Conservation (phyloP, 2,888 invertebrate genomes). For the Sialis lutaria region DNA sequence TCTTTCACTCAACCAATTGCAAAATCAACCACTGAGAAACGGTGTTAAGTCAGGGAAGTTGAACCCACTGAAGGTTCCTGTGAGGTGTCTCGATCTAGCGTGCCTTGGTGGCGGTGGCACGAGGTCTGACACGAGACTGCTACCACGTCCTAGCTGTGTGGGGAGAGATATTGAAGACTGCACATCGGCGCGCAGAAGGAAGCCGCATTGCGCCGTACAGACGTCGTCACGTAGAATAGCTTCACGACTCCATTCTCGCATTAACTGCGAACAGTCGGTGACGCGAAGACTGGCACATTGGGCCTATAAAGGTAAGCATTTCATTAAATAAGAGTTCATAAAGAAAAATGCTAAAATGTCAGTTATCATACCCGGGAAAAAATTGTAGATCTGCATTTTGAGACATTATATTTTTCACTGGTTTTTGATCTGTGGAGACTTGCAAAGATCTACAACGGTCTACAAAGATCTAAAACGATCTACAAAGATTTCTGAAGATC, state of each 20-base stretch:
- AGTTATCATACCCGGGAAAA: too few species aligned
- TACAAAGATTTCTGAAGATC: too few species aligned
- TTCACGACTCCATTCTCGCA: constrained; percentile 69
- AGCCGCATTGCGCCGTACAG: constrained; percentile 80
- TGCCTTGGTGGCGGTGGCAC: constrained; percentile 20
- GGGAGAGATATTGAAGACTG: constrained; percentile 17
- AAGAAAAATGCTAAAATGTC: too few species aligned
- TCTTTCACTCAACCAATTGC: not conserved
- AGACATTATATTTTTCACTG: too few species aligned
- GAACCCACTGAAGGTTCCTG: constrained; percentile 29
- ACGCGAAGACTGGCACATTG: constrained; percentile 78
- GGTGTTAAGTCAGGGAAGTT: constrained; percentile 64
- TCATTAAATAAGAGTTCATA: too few species aligned
- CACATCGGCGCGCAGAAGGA: constrained; percentile 32
- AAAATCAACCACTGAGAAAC: constrained; percentile 30
- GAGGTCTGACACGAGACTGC: constrained; percentile 16
- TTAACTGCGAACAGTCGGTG: constrained; percentile 68
- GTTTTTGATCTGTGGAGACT: too few species aligned
- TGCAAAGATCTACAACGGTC: too few species aligned
- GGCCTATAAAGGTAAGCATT: constrained; percentile 37
- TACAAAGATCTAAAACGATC: too few species aligned
- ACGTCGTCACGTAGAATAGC: constrained; percentile 72
- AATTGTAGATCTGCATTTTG: too few species aligned
- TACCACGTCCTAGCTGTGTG: constrained; percentile 13
- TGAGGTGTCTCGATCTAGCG: constrained; percentile 12